A percentile compares a stretch with the other conserved stretches of the same genome.
These are phyloP conservation scores for Puffinus mauretanicus DNA, from an alignment of 2,113 vertebrate species.

Conservation along the genomic window DNA sequence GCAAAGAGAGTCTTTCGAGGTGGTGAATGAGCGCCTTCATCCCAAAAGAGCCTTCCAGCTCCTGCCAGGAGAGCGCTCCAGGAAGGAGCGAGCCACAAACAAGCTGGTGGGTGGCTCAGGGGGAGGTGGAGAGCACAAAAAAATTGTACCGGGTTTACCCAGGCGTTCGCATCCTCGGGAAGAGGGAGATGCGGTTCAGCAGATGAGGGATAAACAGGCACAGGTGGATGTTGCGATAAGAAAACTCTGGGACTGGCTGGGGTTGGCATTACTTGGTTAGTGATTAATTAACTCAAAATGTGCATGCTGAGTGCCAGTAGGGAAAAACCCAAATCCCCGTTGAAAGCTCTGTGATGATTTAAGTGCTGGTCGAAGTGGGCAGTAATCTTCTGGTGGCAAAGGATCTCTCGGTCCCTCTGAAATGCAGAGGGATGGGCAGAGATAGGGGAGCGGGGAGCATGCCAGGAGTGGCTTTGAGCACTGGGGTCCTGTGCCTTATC, in stretches of 20 bases:
- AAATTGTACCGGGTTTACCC: background rate
- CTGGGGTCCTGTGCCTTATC: background rate
- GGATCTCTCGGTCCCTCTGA: background rate
- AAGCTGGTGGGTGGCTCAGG: background rate
- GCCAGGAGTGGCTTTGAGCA: background rate
- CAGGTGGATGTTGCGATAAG: constrained; percentile 14
- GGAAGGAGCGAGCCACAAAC: background rate
- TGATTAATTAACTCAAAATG: background rate
- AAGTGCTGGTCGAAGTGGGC: background rate
- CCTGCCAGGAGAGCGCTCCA: background rate
- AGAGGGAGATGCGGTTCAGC: background rate
- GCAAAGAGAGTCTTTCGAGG: background rate
- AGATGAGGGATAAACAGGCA: constrained; percentile 5
- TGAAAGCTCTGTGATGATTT: background rate
- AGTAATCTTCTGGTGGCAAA: background rate
- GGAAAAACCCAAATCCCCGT: rapidly evolving
- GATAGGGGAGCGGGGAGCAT: background rate
- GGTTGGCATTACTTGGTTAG: background rate
- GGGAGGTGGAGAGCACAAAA: background rate
- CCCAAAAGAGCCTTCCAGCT: background rate
- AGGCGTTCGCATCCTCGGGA: background rate
- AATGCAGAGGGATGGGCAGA: background rate
- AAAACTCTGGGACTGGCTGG: constrained; percentile 4
- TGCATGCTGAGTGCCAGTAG: background rate
- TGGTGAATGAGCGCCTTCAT: constrained; percentile 2